Conservation (phyloP, 2,888 invertebrate genomes). For the Mythimna ferrago region DNA sequence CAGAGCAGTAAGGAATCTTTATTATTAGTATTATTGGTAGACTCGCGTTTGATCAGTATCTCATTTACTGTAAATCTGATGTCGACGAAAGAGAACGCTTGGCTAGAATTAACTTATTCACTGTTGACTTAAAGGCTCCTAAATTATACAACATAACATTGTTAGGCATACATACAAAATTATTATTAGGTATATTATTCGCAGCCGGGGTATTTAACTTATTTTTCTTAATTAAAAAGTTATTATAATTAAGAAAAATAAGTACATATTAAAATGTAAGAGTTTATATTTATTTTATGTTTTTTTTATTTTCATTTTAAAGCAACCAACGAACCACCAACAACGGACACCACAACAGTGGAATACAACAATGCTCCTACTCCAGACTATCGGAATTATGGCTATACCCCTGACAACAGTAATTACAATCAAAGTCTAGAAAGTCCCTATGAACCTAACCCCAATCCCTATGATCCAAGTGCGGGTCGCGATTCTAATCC, state of each 20-base stretch:
- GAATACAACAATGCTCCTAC: neutral
- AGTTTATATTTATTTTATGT: conserved; percentile 12
- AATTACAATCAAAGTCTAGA: neutral
- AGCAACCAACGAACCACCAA: conserved; percentile 17
- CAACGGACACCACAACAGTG: neutral
- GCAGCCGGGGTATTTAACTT: neutral
- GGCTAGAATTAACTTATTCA: too few species aligned
- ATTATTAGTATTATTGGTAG: too few species aligned
- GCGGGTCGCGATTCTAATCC: too few species aligned
- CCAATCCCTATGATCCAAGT: neutral
- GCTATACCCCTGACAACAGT: neutral
- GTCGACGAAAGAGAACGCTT: too few species aligned
- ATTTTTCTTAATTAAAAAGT: neutral
- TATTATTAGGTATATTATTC: neutral
- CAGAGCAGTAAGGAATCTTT: too few species aligned
- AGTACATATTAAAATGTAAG: neutral
- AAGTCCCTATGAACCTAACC: neutral
- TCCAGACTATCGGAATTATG: conserved; percentile 14
- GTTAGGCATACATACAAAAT: too few species aligned
- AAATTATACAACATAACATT: too few species aligned
- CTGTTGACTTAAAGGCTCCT: too few species aligned
- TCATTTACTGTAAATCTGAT: too few species aligned
- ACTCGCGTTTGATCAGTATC: too few species aligned
- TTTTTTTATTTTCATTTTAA: conserved; percentile 38
- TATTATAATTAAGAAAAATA: neutral